Base-by-base conservation (phyloP, 2,888 invertebrate genomes). In the Aproaerema taeniolella region DNA sequence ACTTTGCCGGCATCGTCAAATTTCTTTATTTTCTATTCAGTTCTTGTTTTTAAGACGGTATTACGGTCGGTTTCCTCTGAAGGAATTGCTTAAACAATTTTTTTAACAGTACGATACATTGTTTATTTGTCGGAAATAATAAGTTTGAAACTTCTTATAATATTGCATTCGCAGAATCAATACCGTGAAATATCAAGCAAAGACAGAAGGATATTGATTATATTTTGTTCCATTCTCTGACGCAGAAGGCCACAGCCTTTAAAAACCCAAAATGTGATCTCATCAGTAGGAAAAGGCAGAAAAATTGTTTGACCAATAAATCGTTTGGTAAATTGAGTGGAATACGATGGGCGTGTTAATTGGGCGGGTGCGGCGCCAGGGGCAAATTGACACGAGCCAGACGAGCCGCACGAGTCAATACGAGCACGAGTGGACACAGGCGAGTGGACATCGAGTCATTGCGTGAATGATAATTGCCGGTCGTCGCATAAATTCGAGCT, bases 341-440 rank as follows among this genome's bases (percentile, higher is more conserved):
- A 68, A 75, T 73, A 69, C 72, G 63, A 74, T 78, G 68, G 78
- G 77, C 74, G 81, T 76, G 79, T 71, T 82, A 82, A 82, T 82
- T 80, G 82, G 68, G 53, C 63, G 71, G 75, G 69, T 65, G 68
- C 61, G 69, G 66, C 15, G 11, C 13, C n/a, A n/a, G 2, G 6
- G 34, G 15, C 20, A 7, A 20, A 6, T 7, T 4, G 20, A 20
- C 20, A 20, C 7, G n/a, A n/a, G n/a, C n/a, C n/a, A n/a, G n/a
- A n/a, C n/a, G n/a, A n/a, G n/a, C n/a, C n/a, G n/a, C n/a, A n/a
- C n/a, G n/a, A n/a, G n/a, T n/a, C n/a, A n/a, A n/a, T n/a, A 65
- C 46, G 39, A 46, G 52, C 45, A 45, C 44, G 45, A 52, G 47
- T 52, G 46, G 39, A 40, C 49, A 55, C 59, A 24, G 58, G 53